Percentiles rank a stretch among this genome's conserved stretches.
These are phyloP conservation scores for Dipus sagitta DNA, from an alignment of 2,797 vertebrate genomes.

Conservation along the genomic window DNA sequence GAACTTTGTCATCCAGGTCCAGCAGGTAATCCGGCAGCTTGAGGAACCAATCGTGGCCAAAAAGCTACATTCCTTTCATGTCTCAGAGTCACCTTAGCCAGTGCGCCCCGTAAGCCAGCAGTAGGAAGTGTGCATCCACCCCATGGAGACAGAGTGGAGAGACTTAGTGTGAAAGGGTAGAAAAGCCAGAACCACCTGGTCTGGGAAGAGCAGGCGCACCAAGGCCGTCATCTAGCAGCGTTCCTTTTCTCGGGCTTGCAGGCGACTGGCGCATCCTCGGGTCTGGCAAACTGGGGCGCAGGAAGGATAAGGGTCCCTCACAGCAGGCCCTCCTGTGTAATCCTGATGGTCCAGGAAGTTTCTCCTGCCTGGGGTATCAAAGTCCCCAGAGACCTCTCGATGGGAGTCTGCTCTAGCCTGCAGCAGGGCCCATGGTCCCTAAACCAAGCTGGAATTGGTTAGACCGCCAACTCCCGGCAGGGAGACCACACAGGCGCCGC, in stretches of 20 bases:
- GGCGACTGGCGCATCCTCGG: neutral
- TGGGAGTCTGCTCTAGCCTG: neutral
- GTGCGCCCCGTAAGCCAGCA: neutral
- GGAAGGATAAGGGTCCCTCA: neutral
- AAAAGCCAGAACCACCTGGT: neutral
- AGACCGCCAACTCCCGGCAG: slow-evolving; percentile 78
- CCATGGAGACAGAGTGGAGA: neutral
- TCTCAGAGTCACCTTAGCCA: slow-evolving; percentile 43
- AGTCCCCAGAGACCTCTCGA: neutral
- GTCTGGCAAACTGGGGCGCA: neutral
- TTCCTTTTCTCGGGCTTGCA: neutral
- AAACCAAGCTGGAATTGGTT: slow-evolving; percentile 88
- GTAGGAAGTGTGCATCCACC: slow-evolving; percentile 7
- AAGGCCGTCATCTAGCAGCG: neutral
- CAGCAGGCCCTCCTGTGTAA: neutral
- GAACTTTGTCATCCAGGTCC: neutral
- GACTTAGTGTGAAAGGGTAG: neutral
- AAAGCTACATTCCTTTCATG: slow-evolving; percentile 33
- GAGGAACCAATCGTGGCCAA: neutral
- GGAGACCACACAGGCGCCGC: slow-evolving; percentile 88
- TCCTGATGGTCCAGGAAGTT: neutral
- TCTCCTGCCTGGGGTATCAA: neutral
- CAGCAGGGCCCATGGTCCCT: slow-evolving; percentile 75
- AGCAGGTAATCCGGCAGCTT: neutral
- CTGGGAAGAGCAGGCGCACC: neutral